Conservation (phyloP, 2,888 invertebrate genomes). For the Tiliacea citrago region DNA sequence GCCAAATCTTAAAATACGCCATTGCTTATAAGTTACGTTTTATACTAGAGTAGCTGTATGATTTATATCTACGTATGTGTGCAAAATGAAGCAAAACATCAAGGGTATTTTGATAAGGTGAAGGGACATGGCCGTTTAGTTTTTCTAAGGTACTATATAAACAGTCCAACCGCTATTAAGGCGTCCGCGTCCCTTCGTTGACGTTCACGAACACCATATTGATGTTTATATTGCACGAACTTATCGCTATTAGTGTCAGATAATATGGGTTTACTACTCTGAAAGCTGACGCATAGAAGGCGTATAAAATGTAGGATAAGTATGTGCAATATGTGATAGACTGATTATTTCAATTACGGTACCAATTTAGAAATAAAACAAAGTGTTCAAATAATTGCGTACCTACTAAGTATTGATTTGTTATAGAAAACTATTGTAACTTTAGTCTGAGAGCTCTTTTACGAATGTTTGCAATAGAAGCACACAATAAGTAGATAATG, state of each 20-base stretch:
- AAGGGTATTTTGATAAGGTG: slow-evolving; percentile 6
- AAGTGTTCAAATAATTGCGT: neutral
- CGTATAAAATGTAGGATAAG: neutral
- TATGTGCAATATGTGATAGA: neutral
- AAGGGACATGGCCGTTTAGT: slow-evolving; percentile 20
- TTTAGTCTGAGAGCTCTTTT: neutral
- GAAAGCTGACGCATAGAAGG: neutral
- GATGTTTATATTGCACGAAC: slow-evolving; percentile 19
- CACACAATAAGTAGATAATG: slow-evolving; percentile 9
- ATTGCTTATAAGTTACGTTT: neutral
- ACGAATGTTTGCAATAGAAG: slow-evolving; percentile 3
- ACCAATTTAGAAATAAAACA: neutral
- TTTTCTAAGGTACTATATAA: slow-evolving; percentile 23
- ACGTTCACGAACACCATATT: slow-evolving; percentile 17
- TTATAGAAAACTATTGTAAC: neutral
- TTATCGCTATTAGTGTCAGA: slow-evolving; percentile 24
- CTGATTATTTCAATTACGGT: neutral
- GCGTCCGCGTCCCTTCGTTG: slow-evolving; percentile 8
- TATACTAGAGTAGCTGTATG: neutral
- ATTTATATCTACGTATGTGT: neutral
- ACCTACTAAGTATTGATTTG: neutral
- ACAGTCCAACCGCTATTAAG: slow-evolving; percentile 20
- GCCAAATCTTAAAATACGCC: no score
- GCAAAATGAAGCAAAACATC: slow-evolving; percentile 7
- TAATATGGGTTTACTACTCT: neutral